phyloP scores from a whole-genome alignment of 2,797 vertebrate genomes.

The Kryptopterus vitreolus region DNA sequence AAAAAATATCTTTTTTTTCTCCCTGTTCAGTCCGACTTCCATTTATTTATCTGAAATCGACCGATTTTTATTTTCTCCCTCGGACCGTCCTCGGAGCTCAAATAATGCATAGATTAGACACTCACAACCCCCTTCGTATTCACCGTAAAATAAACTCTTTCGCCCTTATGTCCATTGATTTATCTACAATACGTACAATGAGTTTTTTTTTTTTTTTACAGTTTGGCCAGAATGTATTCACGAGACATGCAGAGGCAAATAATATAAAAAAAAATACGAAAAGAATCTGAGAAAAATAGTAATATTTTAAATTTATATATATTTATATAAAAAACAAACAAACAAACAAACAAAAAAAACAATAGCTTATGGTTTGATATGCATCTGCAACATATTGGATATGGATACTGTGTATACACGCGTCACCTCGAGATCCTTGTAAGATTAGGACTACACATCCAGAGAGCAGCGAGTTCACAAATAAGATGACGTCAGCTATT shows the following conservation, averaged over 20 bases:
- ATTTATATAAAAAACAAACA: constrained; percentile 49
- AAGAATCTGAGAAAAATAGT: constrained; percentile 53
- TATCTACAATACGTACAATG: constrained; percentile 73
- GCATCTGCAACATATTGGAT: constrained; percentile 57
- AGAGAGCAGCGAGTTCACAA: constrained; percentile 21
- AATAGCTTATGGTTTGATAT: constrained; percentile 76
- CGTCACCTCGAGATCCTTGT: constrained; percentile 53
- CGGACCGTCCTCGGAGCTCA: constrained; percentile 69
- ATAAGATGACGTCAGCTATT: background rate
- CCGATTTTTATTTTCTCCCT: constrained; percentile 56
- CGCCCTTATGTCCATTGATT: constrained; percentile 56
- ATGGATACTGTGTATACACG: constrained; percentile 56
- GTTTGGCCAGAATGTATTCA: constrained; percentile 83
- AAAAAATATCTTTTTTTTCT: constrained; percentile 86
- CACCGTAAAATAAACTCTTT: constrained; percentile 62
- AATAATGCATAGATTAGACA: constrained; percentile 91
- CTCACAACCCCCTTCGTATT: constrained; percentile 50
- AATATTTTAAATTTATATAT: background rate
- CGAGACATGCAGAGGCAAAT: constrained; percentile 65
- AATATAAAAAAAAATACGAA: constrained; percentile 60
- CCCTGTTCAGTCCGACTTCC: constrained; percentile 76
- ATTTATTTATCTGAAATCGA: constrained; percentile 59
- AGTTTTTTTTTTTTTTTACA: constrained; percentile 66
- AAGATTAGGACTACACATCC: constrained; percentile 27
- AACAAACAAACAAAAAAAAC: constrained; percentile 62